Percentiles rank a stretch among this genome's conserved stretches.
These are phyloP conservation scores for Tipula unca DNA, from an alignment of 2,888 invertebrate genomes.

Conservation along the genomic window DNA sequence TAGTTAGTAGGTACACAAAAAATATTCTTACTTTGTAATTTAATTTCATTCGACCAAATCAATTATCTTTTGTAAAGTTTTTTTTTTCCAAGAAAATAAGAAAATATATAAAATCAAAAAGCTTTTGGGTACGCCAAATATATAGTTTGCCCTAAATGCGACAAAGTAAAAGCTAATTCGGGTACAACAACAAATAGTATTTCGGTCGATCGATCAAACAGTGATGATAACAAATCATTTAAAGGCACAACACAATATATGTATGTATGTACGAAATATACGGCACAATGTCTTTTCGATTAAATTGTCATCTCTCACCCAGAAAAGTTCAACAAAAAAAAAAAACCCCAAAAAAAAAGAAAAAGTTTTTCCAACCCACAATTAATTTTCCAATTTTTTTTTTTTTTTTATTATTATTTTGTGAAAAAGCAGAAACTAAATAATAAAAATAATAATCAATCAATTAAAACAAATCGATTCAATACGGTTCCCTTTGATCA, in stretches of 20 bases:
- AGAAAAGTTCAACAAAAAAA: neutral
- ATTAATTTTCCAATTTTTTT: neutral
- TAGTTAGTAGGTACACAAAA: neutral
- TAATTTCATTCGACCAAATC: neutral
- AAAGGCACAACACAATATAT: neutral
- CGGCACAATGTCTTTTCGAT: neutral
- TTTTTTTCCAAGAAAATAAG: neutral
- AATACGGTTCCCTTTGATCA: neutral
- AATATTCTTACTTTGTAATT: neutral
- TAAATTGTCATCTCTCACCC: neutral
- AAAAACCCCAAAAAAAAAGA: neutral
- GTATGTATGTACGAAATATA: neutral
- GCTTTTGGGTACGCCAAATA: neutral
- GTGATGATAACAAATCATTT: neutral
- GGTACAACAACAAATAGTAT: neutral
- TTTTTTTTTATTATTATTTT: neutral
- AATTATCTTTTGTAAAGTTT: neutral
- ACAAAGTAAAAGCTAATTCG: neutral
- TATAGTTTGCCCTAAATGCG: neutral
- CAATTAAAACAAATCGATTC: slow-evolving; percentile 8
- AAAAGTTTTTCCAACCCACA: neutral
- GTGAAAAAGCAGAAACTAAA: neutral
- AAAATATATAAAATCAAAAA: too few relatives aligned
- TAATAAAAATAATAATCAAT: neutral
- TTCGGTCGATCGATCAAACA: neutral